A percentile compares a stretch with the other conserved stretches of the same genome.
Conservation (phyloP, 2,888 invertebrate genomes). For the Leptopilina syphax region DNA sequence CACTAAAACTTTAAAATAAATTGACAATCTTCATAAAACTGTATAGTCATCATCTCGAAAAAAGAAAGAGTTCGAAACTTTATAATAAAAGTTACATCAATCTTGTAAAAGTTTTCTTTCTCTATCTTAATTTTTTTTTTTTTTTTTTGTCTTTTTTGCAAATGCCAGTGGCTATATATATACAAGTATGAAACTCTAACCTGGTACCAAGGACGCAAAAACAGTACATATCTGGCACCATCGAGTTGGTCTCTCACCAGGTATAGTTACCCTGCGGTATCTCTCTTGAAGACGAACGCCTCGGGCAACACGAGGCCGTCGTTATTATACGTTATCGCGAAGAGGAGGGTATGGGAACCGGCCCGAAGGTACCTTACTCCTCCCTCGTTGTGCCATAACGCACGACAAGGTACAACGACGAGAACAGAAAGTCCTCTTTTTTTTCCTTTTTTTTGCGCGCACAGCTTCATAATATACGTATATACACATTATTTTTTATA, state of each 20-base stretch:
- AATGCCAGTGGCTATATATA: conserved; percentile 8
- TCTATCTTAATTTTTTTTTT: background rate
- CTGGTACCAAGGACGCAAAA: conserved; percentile 26
- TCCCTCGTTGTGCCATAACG: conserved; percentile 68
- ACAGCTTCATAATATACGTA: conserved; percentile 40
- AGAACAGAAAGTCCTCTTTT: conserved; percentile 52
- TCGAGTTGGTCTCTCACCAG: conserved; percentile 50
- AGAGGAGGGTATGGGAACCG: conserved; percentile 71
- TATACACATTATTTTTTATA: conserved; percentile 17
- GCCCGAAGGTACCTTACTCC: conserved; percentile 64
- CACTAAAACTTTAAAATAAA: background rate
- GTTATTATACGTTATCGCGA: conserved; percentile 76
- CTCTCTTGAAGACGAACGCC: conserved; percentile 70
- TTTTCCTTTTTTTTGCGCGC: conserved; percentile 46
- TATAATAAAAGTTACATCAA: conserved; percentile 23
- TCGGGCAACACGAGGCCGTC: conserved; percentile 72
- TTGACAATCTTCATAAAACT: conserved; percentile 12
- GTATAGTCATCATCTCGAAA: background rate
- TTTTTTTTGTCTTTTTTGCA: background rate
- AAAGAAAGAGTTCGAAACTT: conserved; percentile 11
- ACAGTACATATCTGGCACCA: conserved; percentile 54
- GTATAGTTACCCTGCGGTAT: conserved; percentile 57
- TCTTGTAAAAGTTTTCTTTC: background rate
- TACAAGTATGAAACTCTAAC: conserved; percentile 22
- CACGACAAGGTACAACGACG: conserved; percentile 63